A percentile compares a stretch with the other conserved stretches of the same genome.
Evolutionary conservation across 2,888 invertebrate species (phyloP).

Genomic region (Furcula furcula): DNA sequence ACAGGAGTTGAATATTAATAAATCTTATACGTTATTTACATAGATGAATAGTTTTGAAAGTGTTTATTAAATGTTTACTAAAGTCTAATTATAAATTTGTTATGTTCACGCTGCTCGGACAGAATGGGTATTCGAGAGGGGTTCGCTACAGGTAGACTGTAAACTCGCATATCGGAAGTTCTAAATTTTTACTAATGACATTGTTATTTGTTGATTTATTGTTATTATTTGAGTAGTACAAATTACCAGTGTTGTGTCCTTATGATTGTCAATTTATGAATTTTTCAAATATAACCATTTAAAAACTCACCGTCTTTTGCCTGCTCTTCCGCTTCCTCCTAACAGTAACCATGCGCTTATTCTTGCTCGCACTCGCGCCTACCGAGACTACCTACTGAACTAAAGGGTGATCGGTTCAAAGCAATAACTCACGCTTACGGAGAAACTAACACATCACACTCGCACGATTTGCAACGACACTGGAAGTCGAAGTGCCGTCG

Average conservation of each 20-base stretch:
- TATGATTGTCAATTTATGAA: constrained; percentile 61
- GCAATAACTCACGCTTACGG: constrained; percentile 2
- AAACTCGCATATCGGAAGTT: constrained; percentile 37
- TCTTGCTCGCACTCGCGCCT: constrained; percentile 6
- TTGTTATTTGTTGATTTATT: constrained; percentile 39
- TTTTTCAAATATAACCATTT: constrained; percentile 60
- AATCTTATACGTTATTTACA: constrained; percentile 62
- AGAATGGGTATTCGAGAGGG: constrained; percentile 74
- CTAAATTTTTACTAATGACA: constrained; percentile 39
- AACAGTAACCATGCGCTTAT: constrained; percentile 14
- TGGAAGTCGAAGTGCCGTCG: constrained; percentile 4
- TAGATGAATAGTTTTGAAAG: constrained; percentile 52
- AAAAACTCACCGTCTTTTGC: constrained; percentile 57
- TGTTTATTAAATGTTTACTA: constrained; percentile 39
- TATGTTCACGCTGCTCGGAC: constrained; percentile 69
- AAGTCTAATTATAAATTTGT: constrained; percentile 40
- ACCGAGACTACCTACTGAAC: not conserved
- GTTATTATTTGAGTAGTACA: constrained; percentile 50
- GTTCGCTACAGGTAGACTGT: constrained; percentile 69
- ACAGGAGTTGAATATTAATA: constrained; percentile 58
- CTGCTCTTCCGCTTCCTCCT: constrained; percentile 51
- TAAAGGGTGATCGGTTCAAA: not conserved
- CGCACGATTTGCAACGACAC: not conserved
- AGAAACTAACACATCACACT: not conserved
- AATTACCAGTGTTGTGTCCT: constrained; percentile 62